These are phyloP conservation scores for Stenodera caucasica DNA, from an alignment of 2,888 invertebrate species.

Conservation along the genomic window DNA sequence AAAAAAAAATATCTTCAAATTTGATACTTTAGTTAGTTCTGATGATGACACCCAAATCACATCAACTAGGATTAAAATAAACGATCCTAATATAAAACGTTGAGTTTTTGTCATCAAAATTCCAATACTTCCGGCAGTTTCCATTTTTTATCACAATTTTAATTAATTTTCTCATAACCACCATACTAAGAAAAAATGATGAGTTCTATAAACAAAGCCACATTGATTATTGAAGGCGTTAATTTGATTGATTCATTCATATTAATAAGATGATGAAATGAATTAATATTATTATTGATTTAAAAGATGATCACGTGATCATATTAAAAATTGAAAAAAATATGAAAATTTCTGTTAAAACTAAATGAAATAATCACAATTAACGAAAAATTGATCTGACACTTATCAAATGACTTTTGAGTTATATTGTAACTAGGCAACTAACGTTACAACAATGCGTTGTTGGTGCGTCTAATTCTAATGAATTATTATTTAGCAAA, in stretches of 20 bases:
- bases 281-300: not conserved
- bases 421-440: constrained; percentile 30
- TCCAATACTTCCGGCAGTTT: constrained; percentile 42
- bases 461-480: constrained; percentile 17
- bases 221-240: not conserved
- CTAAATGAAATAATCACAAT: too few relatives aligned
- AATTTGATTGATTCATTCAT: not conserved
- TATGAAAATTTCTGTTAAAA: too few relatives aligned
- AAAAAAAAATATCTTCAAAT: not conserved
- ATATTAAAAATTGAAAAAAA: not conserved
- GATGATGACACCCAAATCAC: constrained; percentile 95
- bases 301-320: not conserved
- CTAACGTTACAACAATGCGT: constrained; percentile 28
- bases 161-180: constrained; percentile 10
- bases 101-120: constrained; percentile 66
- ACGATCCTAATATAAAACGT: constrained; percentile 79
- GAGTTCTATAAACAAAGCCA: not conserved
- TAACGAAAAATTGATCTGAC: too few relatives aligned
- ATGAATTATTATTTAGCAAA: constrained; percentile 25
- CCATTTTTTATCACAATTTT: constrained; percentile 37
- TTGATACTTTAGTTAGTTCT: constrained; percentile 84
- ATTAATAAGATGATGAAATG: not conserved
- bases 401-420: not conserved
- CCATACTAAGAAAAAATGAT: constrained; percentile 4
- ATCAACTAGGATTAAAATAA: constrained; percentile 87